A percentile compares a stretch with the other conserved stretches of the same genome.
Conservation (phyloP, 2,797 vertebrate genomes). For the Myotis planiceps region DNA sequence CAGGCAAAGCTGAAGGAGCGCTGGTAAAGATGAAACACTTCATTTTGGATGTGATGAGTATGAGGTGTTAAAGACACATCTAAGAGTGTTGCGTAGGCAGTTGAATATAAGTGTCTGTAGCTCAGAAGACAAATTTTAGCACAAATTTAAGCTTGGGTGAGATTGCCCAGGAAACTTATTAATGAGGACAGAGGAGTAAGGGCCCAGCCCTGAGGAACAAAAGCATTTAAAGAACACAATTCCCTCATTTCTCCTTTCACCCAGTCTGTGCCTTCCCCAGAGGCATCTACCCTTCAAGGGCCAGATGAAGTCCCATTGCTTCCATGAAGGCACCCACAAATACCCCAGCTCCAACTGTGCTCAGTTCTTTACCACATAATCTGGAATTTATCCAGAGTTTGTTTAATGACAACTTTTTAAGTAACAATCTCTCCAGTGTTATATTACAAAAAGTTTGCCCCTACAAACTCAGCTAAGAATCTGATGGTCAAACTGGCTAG, state of each 20-base stretch:
- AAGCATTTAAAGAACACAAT: not conserved
- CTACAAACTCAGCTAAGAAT: not conserved
- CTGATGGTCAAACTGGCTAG: not conserved
- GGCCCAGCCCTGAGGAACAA: not conserved
- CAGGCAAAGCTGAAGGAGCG: not conserved
- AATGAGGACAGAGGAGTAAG: not conserved
- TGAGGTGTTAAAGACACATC: conserved; percentile 19
- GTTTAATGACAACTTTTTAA: not conserved
- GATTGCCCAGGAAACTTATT: not conserved
- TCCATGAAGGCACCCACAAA: not conserved
- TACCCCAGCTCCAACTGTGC: not conserved
- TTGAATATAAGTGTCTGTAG: not conserved
- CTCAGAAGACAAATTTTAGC: conserved; percentile 40
- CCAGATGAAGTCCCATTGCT: not conserved
- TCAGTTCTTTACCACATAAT: not conserved
- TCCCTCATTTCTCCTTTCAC: not conserved
- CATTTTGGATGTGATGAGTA: not conserved
- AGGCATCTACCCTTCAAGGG: not conserved
- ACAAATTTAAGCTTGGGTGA: conserved; percentile 16
- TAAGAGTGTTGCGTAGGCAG: conserved; percentile 25
- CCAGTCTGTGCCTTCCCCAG: not conserved
- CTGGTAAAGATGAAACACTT: not conserved
- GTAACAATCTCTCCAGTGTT: not conserved
- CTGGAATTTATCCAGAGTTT: conserved; percentile 29
- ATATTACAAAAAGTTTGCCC: not conserved